Conservation (phyloP, 2,888 invertebrate species). For the Plagiodera versicolora region DNA sequence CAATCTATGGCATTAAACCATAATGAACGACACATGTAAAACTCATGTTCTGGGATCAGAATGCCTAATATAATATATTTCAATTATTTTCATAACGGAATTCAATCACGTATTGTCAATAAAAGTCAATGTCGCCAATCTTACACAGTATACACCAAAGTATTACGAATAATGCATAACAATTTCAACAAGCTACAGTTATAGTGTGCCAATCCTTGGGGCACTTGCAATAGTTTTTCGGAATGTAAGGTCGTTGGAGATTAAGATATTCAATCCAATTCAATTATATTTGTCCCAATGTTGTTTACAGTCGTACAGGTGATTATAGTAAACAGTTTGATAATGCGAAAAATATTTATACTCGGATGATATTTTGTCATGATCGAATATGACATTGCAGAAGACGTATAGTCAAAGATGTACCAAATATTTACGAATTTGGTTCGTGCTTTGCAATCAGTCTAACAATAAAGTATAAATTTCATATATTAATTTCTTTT, state of each 20-base stretch:
- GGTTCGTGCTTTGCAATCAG: no score
- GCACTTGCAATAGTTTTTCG: not conserved
- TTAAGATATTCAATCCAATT: not conserved
- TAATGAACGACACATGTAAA: not conserved
- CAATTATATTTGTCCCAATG: not conserved
- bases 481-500: no score
- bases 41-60: not conserved
- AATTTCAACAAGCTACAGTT: not conserved
- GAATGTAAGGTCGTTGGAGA: not conserved
- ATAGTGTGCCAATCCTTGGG: not conserved
- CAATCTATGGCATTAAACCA: not conserved
- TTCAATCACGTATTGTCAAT: constrained; percentile 1
- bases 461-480: no score
- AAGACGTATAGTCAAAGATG: no score
- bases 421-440: no score
- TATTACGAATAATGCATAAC: not conserved
- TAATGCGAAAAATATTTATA: no score
- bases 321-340: no score
- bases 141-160: not conserved
- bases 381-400: no score
- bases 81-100: not conserved
- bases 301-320: no score
- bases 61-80: not conserved
- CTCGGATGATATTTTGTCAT: no score
- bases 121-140: not conserved